These are phyloP conservation scores for Cheilosia soror DNA, from an alignment of 2,888 invertebrate genomes.

Conservation along the genomic window DNA sequence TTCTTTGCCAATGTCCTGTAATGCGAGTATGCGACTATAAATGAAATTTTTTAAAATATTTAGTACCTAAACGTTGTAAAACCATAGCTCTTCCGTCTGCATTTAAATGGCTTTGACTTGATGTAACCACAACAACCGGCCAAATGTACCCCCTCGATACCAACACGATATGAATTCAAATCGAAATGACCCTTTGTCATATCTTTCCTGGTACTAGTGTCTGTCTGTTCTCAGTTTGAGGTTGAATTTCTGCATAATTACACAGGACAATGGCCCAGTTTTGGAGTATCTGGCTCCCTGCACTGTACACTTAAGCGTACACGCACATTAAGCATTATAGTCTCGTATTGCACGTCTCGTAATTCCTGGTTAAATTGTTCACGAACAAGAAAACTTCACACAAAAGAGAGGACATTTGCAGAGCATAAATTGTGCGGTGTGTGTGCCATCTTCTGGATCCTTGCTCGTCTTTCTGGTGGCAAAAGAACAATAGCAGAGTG, in stretches of 20 bases:
- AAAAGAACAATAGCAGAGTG: conserved; percentile 31
- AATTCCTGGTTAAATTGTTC: conserved; percentile 26
- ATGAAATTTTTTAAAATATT: neutral
- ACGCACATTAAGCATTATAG: conserved; percentile 3
- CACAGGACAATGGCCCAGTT: conserved; percentile 15
- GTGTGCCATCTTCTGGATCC: neutral
- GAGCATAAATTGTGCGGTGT: neutral
- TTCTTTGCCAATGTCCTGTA: neutral
- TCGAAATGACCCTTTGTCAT: conserved; percentile 7
- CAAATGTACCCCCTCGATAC: neutral
- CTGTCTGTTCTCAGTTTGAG: neutral
- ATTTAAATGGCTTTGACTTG: neutral
- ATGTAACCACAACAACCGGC: too few relatives aligned
- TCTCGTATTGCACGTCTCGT: conserved; percentile 25
- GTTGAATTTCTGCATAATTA: conserved; percentile 37
- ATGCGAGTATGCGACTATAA: neutral
- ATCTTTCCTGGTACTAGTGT: neutral
- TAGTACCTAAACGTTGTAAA: neutral
- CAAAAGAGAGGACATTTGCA: conserved; percentile 26
- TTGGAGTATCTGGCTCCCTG: neutral
- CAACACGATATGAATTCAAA: conserved; percentile 1
- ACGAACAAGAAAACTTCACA: conserved; percentile 26
- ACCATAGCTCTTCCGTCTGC: neutral
- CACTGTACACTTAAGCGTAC: neutral
- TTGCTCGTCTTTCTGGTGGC: neutral